phyloP scores from a whole-genome alignment of 2,797 vertebrate species.

The Sebastiscus albofasciatus region DNA sequence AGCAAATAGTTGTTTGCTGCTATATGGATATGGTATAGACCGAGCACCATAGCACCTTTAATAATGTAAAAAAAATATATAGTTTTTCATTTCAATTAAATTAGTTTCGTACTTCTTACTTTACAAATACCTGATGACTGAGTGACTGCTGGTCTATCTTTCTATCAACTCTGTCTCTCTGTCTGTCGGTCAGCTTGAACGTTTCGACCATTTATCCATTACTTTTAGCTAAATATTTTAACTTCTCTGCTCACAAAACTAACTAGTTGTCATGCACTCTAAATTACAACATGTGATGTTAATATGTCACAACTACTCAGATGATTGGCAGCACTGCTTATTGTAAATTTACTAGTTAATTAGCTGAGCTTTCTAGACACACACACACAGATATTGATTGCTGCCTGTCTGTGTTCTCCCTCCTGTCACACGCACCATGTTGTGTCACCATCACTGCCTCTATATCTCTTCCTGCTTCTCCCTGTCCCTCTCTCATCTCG shows the following conservation, averaged over 20 bases:
- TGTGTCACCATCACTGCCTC: constrained; percentile 32
- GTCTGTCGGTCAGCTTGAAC: no score
- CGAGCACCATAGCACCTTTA: no score
- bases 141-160: no score
- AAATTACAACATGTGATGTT: neutral
- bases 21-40: no score
- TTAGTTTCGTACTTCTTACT: neutral
- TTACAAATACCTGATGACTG: no score
- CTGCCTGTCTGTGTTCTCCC: constrained; percentile 11
- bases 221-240: neutral
- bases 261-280: neutral
- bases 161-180: no score
- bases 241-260: neutral
- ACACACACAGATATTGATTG: constrained; percentile 8
- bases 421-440: constrained; percentile 18
- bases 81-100: neutral
- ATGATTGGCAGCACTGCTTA: neutral
- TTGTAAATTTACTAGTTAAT: neutral
- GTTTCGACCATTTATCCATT: neutral
- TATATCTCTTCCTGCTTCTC: constrained; percentile 11
- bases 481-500: neutral
- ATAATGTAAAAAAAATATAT: no score
- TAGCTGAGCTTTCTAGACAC: neutral
- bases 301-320: neutral
- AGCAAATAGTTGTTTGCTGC: no score